Conservation (phyloP, 2,888 invertebrate species). For the Cantharis lateralis region DNA sequence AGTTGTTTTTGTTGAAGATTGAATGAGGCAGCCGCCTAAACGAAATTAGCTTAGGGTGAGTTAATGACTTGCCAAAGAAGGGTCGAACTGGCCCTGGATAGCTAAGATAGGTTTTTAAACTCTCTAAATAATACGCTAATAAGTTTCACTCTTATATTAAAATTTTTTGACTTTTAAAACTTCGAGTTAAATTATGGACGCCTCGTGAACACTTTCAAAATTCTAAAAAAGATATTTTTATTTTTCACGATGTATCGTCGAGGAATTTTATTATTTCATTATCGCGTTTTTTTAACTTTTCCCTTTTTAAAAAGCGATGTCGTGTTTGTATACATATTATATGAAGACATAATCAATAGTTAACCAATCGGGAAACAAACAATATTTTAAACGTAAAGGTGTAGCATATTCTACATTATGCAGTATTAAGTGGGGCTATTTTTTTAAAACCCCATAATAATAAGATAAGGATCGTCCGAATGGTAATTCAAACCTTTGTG, state of each 20-base stretch:
- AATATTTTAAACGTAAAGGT: background rate
- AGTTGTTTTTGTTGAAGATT: slow-evolving; percentile 37
- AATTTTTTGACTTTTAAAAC: slow-evolving; percentile 4
- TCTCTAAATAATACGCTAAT: slow-evolving; percentile 20
- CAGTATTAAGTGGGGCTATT: slow-evolving; percentile 19
- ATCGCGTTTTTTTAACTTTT: background rate
- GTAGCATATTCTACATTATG: background rate
- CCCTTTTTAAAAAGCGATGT: background rate
- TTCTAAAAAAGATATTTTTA: background rate
- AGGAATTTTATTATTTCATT: background rate
- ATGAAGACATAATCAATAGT: background rate
- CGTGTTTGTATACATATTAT: background rate
- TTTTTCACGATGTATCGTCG: background rate
- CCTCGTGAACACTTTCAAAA: background rate
- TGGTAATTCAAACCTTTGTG: slow-evolving; percentile 32
- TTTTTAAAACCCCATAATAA: slow-evolving; percentile 31
- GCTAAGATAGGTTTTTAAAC: slow-evolving; percentile 18
- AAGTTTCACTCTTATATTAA: slow-evolving; percentile 16
- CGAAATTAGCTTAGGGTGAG: slow-evolving; percentile 38
- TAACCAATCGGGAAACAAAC: background rate
- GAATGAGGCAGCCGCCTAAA: slow-evolving; percentile 32
- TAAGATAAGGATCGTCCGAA: slow-evolving; percentile 33
- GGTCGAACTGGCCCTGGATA: slow-evolving; percentile 16
- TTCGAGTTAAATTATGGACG: background rate
- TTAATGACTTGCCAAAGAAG: slow-evolving; percentile 34